Evolutionary conservation across 2,797 vertebrate genomes (phyloP).

Genomic region (Tinamus major): DNA sequence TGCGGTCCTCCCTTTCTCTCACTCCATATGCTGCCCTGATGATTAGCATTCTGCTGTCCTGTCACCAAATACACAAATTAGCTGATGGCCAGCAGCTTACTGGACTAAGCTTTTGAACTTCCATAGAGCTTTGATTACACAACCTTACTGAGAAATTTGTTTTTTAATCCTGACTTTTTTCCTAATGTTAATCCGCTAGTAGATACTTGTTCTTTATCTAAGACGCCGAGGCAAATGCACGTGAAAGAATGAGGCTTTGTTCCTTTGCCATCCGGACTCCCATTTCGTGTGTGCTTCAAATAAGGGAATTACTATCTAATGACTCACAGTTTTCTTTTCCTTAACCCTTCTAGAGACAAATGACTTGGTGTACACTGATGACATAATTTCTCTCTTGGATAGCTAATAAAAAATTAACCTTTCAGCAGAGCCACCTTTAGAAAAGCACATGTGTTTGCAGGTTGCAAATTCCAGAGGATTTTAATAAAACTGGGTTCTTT

Average conservation of each 20-base stretch:
- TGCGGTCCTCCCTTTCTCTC: background rate
- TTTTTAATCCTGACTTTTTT: slow-evolving; percentile 65
- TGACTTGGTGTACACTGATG: background rate
- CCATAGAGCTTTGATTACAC: slow-evolving; percentile 41
- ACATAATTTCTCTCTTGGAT: background rate
- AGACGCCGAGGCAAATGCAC: slow-evolving; percentile 47
- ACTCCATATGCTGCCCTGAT: slow-evolving; percentile 19
- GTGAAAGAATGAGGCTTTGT: slow-evolving; percentile 71
- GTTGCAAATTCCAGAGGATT: background rate
- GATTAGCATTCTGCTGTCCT: slow-evolving; percentile 36
- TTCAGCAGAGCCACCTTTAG: background rate
- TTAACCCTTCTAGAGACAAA: slow-evolving; percentile 33
- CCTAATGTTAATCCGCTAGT: slow-evolving; percentile 57
- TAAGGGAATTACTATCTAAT: slow-evolving; percentile 49
- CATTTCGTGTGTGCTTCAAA: slow-evolving; percentile 33
- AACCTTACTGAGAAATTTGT: background rate
- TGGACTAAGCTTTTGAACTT: slow-evolving; percentile 48
- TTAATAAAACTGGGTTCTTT: background rate
- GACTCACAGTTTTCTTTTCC: slow-evolving; percentile 48
- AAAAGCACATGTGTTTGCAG: background rate
- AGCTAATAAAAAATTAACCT: background rate
- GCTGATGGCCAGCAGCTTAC: slow-evolving; percentile 18
- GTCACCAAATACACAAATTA: slow-evolving; percentile 19
- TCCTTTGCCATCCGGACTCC: slow-evolving; percentile 54
- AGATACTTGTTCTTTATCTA: slow-evolving; percentile 69